Base-by-base conservation (phyloP, 2,113 vertebrate genomes). In the Bombycilla garrulus region DNA sequence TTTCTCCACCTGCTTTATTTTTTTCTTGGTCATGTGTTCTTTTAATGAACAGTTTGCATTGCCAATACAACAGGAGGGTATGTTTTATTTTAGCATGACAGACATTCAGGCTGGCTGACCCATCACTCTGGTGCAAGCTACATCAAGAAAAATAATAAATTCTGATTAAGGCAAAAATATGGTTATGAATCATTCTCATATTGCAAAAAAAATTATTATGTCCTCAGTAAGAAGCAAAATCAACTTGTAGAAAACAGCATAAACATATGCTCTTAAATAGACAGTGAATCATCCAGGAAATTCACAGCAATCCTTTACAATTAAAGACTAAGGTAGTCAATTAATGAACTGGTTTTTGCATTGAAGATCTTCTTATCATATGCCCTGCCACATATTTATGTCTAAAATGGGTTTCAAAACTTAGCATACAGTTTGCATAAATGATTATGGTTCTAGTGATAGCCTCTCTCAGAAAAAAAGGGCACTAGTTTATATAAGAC, bases 201-300 rank as follows among this genome's bases (percentile, higher is more conserved):
- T 22, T 86, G 33, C 26, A 24, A 20, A 70, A 88, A 82, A 42
- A 35, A 18, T 18, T 54, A 47, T 2, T 2, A 38, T 38, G 3
- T 91, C 21, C 57, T 92, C 50, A 81, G 65, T 74, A 85, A 78
- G 40, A 94, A 88, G 21, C 50, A 91, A 95, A 92, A 85, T 22
- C 22, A 69, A 14, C 65, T 73, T 88, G 48, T 36, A 74, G 42
- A 80, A 81, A 86, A 78, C 21, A 10, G 42, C 61, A 62, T 44
- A 67, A 77, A 51, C 0, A 0, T 69, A n/a, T 42, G 60, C 26
- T 90, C 88, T 81, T 83, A 91, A 86, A 56, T 18, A 90, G 65
- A 28, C 42, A 65, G 74, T 86, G n/a, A 57, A 44, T 86, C 67
- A 90, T 70, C 57, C 66, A 64, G 38, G 58, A 94, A 86, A 88